A percentile compares a stretch with the other conserved stretches of the same genome.
phyloP scores from a whole-genome alignment of 2,113 vertebrate species.

The Centropristis striata region DNA sequence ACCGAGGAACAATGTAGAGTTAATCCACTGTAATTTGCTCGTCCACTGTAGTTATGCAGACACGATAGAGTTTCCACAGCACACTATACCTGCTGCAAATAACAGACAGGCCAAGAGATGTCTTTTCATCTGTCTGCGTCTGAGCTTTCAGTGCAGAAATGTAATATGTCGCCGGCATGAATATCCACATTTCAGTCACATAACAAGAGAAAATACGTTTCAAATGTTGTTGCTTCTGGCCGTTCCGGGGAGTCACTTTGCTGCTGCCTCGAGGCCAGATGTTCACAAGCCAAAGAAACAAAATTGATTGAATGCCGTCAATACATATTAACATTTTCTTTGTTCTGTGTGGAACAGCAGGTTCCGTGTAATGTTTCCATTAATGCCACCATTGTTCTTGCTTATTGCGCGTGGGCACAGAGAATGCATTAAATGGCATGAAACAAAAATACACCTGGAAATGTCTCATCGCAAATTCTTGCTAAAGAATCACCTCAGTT shows the following conservation, averaged over 20 bases:
- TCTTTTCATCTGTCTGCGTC: conserved; percentile 8
- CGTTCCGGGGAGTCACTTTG: conserved; percentile 4
- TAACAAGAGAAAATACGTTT: conserved; percentile 16
- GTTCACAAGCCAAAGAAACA: conserved; percentile 41
- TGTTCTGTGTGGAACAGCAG: conserved; percentile 50
- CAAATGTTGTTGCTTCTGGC: conserved; percentile 15
- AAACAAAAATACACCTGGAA: conserved; percentile 48
- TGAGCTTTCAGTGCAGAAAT: conserved; percentile 2
- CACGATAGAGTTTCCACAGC: conserved; percentile 21
- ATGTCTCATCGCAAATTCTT: conserved; percentile 42
- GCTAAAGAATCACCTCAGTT: conserved; percentile 9
- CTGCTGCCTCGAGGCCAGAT: conserved; percentile 49
- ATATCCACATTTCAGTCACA: conserved; percentile 1
- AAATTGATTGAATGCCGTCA: conserved; percentile 52
- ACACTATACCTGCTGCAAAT: conserved; percentile 41
- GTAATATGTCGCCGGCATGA: conserved; percentile 1
- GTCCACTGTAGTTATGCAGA: conserved; percentile 46
- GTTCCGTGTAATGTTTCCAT: conserved; percentile 63
- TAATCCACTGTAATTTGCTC: conserved; percentile 76
- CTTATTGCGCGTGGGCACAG: conserved; percentile 36
- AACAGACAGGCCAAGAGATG: background rate
- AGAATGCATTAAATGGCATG: conserved; percentile 38
- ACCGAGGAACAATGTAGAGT: conserved; percentile 63
- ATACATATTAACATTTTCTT: conserved; percentile 52
- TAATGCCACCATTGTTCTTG: conserved; percentile 58